Conservation (phyloP, 2,888 invertebrate genomes). For the Latrodectus elegans region DNA sequence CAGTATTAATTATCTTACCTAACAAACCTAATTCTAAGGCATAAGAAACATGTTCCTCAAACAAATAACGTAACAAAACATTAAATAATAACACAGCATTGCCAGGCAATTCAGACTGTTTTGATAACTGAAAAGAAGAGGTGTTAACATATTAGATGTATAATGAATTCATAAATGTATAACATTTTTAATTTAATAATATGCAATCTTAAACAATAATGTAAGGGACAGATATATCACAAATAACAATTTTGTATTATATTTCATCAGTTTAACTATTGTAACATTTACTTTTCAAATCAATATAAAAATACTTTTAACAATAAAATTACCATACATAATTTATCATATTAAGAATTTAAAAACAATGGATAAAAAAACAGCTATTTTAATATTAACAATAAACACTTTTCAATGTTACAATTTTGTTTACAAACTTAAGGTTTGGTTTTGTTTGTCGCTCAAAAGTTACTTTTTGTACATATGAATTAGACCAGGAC, state of each 20-base stretch:
- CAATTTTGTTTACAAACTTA: not conserved
- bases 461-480: no score
- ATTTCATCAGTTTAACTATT: no score
- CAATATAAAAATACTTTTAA: no score
- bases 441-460: no score
- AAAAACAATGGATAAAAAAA: no score
- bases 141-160: not conserved
- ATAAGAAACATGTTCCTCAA: slow-evolving; percentile 96
- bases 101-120: slow-evolving; percentile 82
- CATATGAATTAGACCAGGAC: no score
- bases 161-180: not conserved
- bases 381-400: no score
- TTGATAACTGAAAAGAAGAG: slow-evolving; percentile 80
- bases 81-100: slow-evolving; percentile 90
- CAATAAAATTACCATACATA: no score
- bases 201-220: not conserved
- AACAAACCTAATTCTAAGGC: slow-evolving; percentile 93
- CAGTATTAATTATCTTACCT: slow-evolving; percentile 72
- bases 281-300: no score
- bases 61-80: slow-evolving; percentile 86
- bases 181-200: not conserved
- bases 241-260: no score
- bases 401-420: not conserved
- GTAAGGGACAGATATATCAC: no score
- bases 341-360: no score